A percentile compares a stretch with the other conserved stretches of the same genome.
Conservation (phyloP, 2,113 vertebrate species). For the Sorex araneus region DNA sequence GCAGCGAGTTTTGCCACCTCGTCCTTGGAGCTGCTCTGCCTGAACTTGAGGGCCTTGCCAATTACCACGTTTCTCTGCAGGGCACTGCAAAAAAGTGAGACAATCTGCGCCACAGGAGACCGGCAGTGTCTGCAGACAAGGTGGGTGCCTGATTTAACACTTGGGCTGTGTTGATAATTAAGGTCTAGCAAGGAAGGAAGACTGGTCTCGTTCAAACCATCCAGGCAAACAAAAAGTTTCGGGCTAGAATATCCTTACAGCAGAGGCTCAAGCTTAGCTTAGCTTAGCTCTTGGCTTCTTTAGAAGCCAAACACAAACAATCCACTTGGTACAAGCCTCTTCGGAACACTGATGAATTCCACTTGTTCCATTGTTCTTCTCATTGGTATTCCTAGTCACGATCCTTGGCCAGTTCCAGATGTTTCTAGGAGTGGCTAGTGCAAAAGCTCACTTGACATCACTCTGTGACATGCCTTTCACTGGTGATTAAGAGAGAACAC, state of each 20-base stretch:
- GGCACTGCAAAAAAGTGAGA: background rate
- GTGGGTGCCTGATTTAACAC: background rate
- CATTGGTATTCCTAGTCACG: constrained; percentile 52
- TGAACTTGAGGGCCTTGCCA: constrained; percentile 56
- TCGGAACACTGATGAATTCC: constrained; percentile 47
- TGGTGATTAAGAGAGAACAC: constrained; percentile 70
- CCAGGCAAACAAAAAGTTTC: constrained; percentile 10
- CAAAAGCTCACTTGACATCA: constrained; percentile 71
- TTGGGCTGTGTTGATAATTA: constrained; percentile 16
- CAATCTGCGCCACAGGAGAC: background rate
- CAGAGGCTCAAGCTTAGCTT: background rate
- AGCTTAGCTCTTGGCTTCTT: constrained; percentile 53
- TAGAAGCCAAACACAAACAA: constrained; percentile 52
- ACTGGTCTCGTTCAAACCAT: background rate
- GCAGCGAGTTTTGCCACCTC: constrained; percentile 37
- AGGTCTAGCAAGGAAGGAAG: background rate
- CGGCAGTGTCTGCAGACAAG: background rate
- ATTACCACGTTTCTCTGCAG: background rate
- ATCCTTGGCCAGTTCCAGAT: constrained; percentile 73
- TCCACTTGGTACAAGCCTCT: constrained; percentile 43
- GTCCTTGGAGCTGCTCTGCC: constrained; percentile 37
- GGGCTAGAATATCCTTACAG: constrained; percentile 3
- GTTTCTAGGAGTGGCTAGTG: constrained; percentile 76
- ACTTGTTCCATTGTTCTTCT: constrained; percentile 60
- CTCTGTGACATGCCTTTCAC: constrained; percentile 61